These are phyloP conservation scores for Ophiodon elongatus DNA, from an alignment of 2,113 vertebrate genomes.

Conservation along the genomic window DNA sequence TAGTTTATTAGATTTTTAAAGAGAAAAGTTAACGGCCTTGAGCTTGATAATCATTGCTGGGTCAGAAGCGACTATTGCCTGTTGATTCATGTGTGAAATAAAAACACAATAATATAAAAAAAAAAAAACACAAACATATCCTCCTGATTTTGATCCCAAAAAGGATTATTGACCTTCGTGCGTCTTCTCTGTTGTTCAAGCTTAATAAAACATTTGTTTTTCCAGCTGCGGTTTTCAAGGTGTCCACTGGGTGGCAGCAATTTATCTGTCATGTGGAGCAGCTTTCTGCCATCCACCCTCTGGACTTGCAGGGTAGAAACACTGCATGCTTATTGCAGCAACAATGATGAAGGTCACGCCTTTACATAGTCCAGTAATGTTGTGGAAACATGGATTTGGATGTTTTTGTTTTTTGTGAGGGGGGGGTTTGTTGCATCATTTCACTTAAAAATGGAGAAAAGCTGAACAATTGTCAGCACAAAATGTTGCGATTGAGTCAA, in stretches of 20 bases:
- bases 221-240: slow-evolving; percentile 9
- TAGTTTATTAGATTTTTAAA: slow-evolving; percentile 36
- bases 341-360: slow-evolving; percentile 33
- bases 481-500: background rate
- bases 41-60: slow-evolving; percentile 31
- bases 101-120: background rate
- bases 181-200: background rate
- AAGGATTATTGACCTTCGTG: background rate
- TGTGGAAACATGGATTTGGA: background rate
- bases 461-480: slow-evolving; percentile 1
- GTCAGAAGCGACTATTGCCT: slow-evolving; percentile 55
- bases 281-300: background rate
- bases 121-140: background rate
- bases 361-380: background rate
- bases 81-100: slow-evolving; percentile 26
- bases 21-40: slow-evolving; percentile 20
- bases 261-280: slow-evolving; percentile 6
- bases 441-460: background rate
- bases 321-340: slow-evolving; percentile 5
- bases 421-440: background rate
- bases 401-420: background rate
- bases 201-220: background rate
- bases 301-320: background rate
- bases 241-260: slow-evolving; percentile 66
- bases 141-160: background rate